These are phyloP conservation scores for Apomyelois bistriatella DNA, from an alignment of 2,888 invertebrate species.

Conservation along the genomic window DNA sequence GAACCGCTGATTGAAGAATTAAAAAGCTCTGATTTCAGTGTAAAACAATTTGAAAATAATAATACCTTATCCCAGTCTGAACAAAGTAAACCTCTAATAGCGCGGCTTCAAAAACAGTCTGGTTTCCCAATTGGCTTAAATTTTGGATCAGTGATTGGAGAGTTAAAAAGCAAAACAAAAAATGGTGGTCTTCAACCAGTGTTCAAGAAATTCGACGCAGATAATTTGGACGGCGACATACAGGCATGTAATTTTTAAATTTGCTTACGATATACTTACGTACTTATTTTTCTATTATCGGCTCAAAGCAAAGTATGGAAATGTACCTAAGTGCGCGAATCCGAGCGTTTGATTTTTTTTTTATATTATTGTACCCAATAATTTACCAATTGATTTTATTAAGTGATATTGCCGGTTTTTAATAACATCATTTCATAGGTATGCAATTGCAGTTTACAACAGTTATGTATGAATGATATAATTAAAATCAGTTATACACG, in stretches of 20 bases:
- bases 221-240: conserved; percentile 40
- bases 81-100: conserved; percentile 48
- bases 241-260: conserved; percentile 53
- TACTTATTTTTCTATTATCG: no score
- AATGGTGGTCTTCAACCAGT: conserved; percentile 67
- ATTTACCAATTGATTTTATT: background rate
- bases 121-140: conserved; percentile 58
- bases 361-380: no score
- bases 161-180: conserved; percentile 64
- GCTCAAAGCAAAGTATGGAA: background rate
- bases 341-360: no score
- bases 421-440: background rate
- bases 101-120: conserved; percentile 57
- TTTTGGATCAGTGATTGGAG: conserved; percentile 71
- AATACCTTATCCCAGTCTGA: conserved; percentile 18
- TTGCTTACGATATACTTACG: no score
- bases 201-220: conserved; percentile 66
- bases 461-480: background rate
- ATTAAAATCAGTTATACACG: background rate
- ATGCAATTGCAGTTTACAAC: background rate
- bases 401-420: background rate
- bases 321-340: no score
- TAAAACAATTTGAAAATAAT: background rate
- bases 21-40: conserved; percentile 36
- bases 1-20: conserved; percentile 71